phyloP scores from a whole-genome alignment of 2,797 vertebrate species.

The Thaleichthys pacificus region DNA sequence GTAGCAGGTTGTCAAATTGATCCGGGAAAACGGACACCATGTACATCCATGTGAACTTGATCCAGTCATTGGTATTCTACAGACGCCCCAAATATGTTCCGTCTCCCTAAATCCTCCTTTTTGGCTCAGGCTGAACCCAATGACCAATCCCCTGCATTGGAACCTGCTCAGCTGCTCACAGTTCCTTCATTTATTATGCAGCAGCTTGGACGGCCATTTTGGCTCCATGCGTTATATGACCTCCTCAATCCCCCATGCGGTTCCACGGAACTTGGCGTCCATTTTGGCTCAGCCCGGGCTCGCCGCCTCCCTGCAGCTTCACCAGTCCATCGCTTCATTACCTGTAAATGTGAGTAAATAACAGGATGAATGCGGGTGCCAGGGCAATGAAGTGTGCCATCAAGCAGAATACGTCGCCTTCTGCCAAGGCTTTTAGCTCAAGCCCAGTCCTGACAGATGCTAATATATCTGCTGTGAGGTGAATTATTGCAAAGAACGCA shows the following conservation, averaged over 20 bases:
- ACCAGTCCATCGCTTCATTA: slow-evolving; percentile 53
- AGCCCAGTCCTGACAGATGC: slow-evolving; percentile 50
- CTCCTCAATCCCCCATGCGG: not conserved
- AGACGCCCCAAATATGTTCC: too few relatives aligned
- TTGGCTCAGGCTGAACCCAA: too few relatives aligned
- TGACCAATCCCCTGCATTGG: too few relatives aligned
- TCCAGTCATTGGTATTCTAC: too few relatives aligned
- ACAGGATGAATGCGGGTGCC: slow-evolving; percentile 52
- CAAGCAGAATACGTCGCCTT: slow-evolving; percentile 25
- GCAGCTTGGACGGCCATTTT: not conserved
- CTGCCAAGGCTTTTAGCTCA: slow-evolving; percentile 49
- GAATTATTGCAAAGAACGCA: slow-evolving; percentile 50
- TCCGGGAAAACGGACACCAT: too few relatives aligned
- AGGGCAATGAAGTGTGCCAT: slow-evolving; percentile 50
- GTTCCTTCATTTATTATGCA: too few relatives aligned
- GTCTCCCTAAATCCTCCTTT: too few relatives aligned
- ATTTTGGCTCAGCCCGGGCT: slow-evolving; percentile 39
- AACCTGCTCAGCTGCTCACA: too few relatives aligned
- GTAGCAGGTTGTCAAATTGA: too few relatives aligned
- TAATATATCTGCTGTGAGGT: slow-evolving; percentile 58
- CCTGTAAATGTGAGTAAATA: slow-evolving; percentile 59
- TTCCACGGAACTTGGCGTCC: slow-evolving; percentile 49
- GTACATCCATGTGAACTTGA: too few relatives aligned
- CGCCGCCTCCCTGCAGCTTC: slow-evolving; percentile 41
- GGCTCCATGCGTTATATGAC: slow-evolving; percentile 1